Evolutionary conservation across 2,888 invertebrate species (phyloP), one percentile per base, ranked within the genome.

Genomic region (Seira sanloemensis): DNA sequence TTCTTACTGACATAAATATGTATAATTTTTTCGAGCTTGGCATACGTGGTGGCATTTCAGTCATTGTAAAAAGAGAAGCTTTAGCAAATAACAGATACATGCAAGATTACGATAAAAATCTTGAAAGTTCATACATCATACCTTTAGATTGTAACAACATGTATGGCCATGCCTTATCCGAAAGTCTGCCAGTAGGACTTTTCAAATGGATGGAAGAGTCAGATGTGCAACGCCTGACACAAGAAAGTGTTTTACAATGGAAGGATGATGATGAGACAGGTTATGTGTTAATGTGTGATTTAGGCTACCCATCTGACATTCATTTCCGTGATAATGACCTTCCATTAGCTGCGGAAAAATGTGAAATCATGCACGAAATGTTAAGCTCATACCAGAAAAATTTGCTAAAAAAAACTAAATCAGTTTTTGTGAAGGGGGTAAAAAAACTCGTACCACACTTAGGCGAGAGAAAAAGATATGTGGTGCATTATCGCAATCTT

Each of bases 1-100:
- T 19, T 7, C 1, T 84, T 0, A 69, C 65, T 18, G 73, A 78
- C 46, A 1, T 62, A 1, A 65, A 50, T 1, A 65, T 27, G 23
- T 78, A 84, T 69, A 1, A 27, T 12, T 78, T 78, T 37, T 46
- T 84, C 24, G 84, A 84, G 26, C 5, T 26, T 23, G 74, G 78
- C 0, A 16, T 84, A 19, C 16, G 74, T 2, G 84, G 84, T 7
- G 84, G 84, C 0, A 24, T 84, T 12, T 37, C 62, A 2, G 73
- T 68, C 58, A 84, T 84, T 21, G 25, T 16, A 0, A 74, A 12
- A 37, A 7, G 84, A 25, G 18, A 68, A 26, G 78, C 74, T 2
- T 12, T 9, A 1, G 78, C 78, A 1, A 78, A 84, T 21, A 78
- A 84, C 25, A 73, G 24, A 23, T 73, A 69, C 23, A 19, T 74